Conservation (phyloP, 2,888 invertebrate species). For the Barypeithes pellucidus region DNA sequence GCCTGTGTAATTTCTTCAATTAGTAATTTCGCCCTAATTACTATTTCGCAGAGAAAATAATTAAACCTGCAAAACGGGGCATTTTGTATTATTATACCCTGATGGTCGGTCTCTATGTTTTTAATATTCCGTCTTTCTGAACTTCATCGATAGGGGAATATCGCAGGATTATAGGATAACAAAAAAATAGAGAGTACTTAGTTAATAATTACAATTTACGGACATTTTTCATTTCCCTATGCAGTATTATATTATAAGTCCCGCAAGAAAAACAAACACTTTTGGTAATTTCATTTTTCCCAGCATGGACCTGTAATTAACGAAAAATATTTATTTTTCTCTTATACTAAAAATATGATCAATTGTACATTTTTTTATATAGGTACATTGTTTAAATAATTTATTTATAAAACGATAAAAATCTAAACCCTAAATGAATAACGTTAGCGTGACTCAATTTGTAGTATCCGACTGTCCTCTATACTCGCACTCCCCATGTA, state of each 20-base stretch:
- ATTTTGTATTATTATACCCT: constrained; percentile 15
- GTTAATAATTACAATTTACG: no score
- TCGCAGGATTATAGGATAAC: constrained; percentile 3
- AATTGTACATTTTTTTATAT: no score
- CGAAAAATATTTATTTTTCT: no score
- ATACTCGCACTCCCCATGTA: constrained; percentile 6
- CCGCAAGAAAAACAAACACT: no score
- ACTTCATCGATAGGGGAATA: constrained; percentile 2
- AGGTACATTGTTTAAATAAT: no score
- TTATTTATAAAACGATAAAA: no score
- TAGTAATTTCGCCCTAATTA: constrained; percentile 38
- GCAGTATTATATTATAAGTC: no score
- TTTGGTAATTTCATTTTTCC: no score
- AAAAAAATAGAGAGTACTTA: no score
- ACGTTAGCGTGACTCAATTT: constrained; percentile 7
- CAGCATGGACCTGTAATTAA: no score
- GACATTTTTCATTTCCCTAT: no score
- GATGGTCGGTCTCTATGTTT: constrained; percentile 19
- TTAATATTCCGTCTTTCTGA: constrained; percentile 28
- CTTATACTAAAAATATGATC: no score
- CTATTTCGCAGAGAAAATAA: constrained; percentile 34
- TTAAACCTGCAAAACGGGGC: constrained; percentile 31
- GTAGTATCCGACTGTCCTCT: not conserved
- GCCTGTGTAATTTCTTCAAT: constrained; percentile 42
- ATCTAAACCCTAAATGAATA: not conserved